A percentile compares a stretch with the other conserved stretches of the same genome.
phyloP scores from a whole-genome alignment of 2,113 vertebrate genomes.

The Anarrhichthys ocellatus region DNA sequence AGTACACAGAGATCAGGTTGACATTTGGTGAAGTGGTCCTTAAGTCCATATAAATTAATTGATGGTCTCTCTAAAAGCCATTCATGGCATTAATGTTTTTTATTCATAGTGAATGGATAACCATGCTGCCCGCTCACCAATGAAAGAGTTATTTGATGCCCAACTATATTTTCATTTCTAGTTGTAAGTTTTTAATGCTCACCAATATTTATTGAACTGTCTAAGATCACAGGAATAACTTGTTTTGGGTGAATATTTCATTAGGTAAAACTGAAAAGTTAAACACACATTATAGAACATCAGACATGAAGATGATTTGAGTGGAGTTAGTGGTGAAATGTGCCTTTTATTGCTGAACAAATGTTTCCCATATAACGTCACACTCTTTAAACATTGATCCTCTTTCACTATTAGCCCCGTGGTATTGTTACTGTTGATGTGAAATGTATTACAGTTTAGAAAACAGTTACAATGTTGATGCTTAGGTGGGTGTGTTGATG shows the following conservation, averaged over 20 bases:
- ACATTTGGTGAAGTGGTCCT: conserved; percentile 18
- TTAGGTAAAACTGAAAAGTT: background rate
- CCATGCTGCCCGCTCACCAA: background rate
- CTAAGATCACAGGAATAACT: conserved; percentile 34
- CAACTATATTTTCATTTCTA: background rate
- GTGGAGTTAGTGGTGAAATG: background rate
- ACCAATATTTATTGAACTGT: conserved; percentile 26
- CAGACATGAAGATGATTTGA: background rate
- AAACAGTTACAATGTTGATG: background rate
- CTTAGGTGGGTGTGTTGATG: background rate
- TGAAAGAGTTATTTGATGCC: background rate
- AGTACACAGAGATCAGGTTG: background rate
- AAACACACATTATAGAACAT: background rate
- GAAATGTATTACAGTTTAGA: background rate
- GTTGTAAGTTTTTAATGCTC: background rate
- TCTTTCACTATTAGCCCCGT: background rate
- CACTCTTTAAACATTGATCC: background rate
- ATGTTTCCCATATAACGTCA: background rate
- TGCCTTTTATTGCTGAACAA: conserved; percentile 12
- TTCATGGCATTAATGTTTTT: background rate
- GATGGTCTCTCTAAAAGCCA: background rate
- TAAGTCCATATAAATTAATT: background rate
- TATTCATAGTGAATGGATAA: background rate
- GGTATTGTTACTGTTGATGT: background rate
- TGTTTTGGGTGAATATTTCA: background rate